A percentile compares a stretch with the other conserved stretches of the same genome.
phyloP scores from a whole-genome alignment of 2,888 invertebrate species.

The Julus scanicus region DNA sequence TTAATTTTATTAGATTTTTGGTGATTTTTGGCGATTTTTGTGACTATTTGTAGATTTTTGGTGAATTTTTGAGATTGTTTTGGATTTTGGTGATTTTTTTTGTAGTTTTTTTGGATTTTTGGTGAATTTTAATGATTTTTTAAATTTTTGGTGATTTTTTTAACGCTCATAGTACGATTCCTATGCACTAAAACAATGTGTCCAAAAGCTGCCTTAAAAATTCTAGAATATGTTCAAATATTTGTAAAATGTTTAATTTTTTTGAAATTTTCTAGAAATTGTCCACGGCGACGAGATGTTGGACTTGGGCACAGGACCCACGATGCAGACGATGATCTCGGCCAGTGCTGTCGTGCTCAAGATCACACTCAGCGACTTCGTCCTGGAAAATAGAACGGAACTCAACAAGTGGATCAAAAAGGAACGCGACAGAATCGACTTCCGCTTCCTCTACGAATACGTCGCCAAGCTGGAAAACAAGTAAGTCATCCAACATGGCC shows the following conservation, averaged over 20 bases:
- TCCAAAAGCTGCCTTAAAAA: background rate
- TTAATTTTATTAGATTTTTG: too few relatives aligned
- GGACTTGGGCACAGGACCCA: background rate
- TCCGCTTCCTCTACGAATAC: background rate
- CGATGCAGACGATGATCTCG: constrained; percentile 9
- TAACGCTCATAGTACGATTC: too few relatives aligned
- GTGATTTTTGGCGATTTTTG: background rate
- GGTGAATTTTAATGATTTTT: too few relatives aligned
- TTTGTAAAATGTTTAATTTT: background rate
- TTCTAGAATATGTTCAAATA: background rate
- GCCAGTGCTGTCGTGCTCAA: background rate
- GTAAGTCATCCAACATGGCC: background rate
- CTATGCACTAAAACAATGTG: too few relatives aligned
- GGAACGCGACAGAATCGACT: background rate
- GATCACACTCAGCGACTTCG: background rate
- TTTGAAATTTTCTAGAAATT: background rate
- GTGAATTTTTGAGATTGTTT: background rate
- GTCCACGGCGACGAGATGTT: background rate
- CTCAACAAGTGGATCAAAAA: background rate
- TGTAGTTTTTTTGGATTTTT: too few relatives aligned
- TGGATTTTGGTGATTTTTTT: too few relatives aligned
- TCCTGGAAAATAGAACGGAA: background rate
- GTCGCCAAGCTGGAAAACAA: background rate
- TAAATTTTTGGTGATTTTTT: too few relatives aligned
- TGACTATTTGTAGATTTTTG: background rate